Evolutionary conservation across 2,888 invertebrate genomes (phyloP), one percentile per base, ranked within the genome.

Genomic region (Candidula unifasciata): DNA sequence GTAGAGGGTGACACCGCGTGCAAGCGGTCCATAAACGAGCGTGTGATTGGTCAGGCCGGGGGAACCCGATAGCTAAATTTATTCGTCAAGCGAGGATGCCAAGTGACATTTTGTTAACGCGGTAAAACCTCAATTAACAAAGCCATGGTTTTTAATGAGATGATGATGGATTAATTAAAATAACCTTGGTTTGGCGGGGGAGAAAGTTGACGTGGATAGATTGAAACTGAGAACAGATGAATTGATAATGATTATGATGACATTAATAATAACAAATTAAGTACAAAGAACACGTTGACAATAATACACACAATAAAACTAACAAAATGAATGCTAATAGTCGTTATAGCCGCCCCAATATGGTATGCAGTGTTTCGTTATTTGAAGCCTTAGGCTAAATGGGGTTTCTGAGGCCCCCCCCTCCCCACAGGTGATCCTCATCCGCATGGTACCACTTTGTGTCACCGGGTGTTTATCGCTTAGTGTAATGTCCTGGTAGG

Each of bases 1-100:
- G 80, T 13, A 44, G 68, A 30, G 52, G 80, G 44, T 80, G 80
- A 80, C 80, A 80, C 80, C 66, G 80, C 80, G 80, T 80, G 80
- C 80, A 66, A 80, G 68, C 80, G 27, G 35, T 66, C 80, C 80
- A 68, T 80, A 80, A 80, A 68, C 68, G 68, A 0, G 80, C 68
- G 68, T 80, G 68, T 80, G 80, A 80, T 80, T 80, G 80, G 80
- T 68, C 80, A 52, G 64, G 76, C n/a, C n/a, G 66, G 66, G 35
- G 74, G 74, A 80, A 35, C 68, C 80, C 3, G 80, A 68, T 68
- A 68, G 80, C 80, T 68, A 68, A 68, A 80, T 80, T 80, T 80
- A 78, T 68, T n/a, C 37, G 44, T 80, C 68, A 68, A 68, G 52
- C 66, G 68, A 68, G 44, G n/a, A n/a, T n/a, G 80, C 80, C 74